Percentiles rank a stretch among this genome's conserved stretches.
phyloP scores from a whole-genome alignment of 2,113 vertebrate genomes.

The Pseudorectes ferrugineus region DNA sequence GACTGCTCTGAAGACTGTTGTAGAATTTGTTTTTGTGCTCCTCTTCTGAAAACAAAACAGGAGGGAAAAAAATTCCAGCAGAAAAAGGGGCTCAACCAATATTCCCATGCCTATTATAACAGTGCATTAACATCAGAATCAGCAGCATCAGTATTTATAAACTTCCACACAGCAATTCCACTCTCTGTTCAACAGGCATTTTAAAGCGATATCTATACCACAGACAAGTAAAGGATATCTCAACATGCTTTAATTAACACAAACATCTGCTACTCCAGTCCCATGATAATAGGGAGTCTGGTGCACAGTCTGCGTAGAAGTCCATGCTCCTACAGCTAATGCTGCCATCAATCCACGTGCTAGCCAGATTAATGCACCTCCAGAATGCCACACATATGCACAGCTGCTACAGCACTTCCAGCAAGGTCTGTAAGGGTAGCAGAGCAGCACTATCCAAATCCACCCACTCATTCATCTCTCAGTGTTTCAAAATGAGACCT shows the following conservation, averaged over 20 bases:
- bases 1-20: background rate
- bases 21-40: background rate
- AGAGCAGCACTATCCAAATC: background rate
- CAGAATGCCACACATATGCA: fast-evolving
- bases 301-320: background rate
- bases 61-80: background rate
- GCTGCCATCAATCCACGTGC: fast-evolving
- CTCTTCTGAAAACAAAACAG: background rate
- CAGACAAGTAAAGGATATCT: background rate
- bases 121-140: background rate
- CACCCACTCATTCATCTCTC: background rate
- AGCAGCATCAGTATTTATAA: background rate
- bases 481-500: background rate
- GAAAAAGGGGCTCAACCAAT: background rate
- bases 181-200: background rate
- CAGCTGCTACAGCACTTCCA: background rate
- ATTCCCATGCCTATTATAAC: background rate
- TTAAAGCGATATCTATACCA: background rate
- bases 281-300: background rate
- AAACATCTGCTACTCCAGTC: conserved; percentile 11
- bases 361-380: background rate
- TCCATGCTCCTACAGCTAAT: background rate
- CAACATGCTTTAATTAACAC: background rate
- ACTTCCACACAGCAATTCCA: background rate
- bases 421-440: background rate